Base-by-base conservation (phyloP, 2,113 vertebrate species). In the Lagopus muta region DNA sequence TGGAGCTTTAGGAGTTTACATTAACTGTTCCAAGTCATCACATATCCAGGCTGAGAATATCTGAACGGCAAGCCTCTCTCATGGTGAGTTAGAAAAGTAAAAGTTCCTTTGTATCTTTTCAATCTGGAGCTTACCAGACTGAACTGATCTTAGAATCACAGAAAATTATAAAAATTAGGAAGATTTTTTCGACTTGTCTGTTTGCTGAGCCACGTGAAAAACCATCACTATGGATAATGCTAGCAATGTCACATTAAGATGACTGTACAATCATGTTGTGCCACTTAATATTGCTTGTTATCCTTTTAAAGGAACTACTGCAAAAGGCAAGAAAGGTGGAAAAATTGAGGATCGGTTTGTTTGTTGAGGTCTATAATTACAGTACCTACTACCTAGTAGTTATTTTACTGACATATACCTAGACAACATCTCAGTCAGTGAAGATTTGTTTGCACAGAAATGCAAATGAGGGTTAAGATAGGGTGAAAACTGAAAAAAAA, bases 161-260 rank as follows among this genome's bases (percentile, higher is more conserved):
- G 42, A 57, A 40, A 48, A 48, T 58, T 28, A 40, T 34, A 48
- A 66, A 40, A 34, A 18, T 7, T 57, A 11, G 22, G 18, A 48
- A 75, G 11, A 4, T 22, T 66, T 40, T 66, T 40, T 40, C n/a
- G 30, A 28, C 22, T 75, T 48, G n/a, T 20, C 19, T 47, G 25
- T 38, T 61, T 74, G 42, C 50, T 66, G 18, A 10, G 57, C 8
- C 13, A 66, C 4, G 2, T 34, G 13, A 45, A 66, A 58, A 66
- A 15, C 9, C 28, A n/a, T 14, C 5, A 28, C 3, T 28, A 28
- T 47, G 30, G 17, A 75, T 52, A n/a, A 7, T 4, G 18, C 28
- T 66, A 40, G 21, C 30, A 42, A 20, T 2, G 22, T 8, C 1
- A 2, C 2, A 1, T n/a, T 28, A 40, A 11, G n/a, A 45, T 14